Conservation (phyloP, 1,140 invertebrate genomes). For the Diachasma alloeum region DNA sequence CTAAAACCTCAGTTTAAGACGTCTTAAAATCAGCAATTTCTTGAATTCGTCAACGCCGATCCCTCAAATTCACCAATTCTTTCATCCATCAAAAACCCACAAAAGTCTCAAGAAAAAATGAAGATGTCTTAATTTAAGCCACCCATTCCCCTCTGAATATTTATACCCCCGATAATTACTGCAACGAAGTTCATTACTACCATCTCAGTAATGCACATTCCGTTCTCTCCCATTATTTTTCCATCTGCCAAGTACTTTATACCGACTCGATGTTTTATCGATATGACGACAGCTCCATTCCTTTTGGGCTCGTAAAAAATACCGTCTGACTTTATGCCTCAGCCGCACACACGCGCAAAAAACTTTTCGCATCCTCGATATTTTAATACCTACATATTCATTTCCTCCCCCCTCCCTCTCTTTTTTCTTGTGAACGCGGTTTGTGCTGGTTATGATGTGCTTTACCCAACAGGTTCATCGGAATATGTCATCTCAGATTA, state of each 20-base stretch:
- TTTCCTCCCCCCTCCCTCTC: not conserved
- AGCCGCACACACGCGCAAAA: slow-evolving; percentile 23
- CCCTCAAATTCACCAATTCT: too few species aligned
- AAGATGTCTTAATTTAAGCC: too few species aligned
- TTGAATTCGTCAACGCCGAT: too few species aligned
- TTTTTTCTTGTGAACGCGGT: not conserved
- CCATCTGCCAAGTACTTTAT: slow-evolving; percentile 13
- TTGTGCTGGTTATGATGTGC: not conserved
- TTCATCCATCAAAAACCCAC: too few species aligned
- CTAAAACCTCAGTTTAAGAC: too few species aligned
- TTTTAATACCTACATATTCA: not conserved
- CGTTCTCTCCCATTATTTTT: not conserved
- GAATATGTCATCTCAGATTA: not conserved
- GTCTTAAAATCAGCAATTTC: too few species aligned
- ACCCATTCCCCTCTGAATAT: too few species aligned
- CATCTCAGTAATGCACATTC: too few species aligned
- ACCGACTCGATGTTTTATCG: slow-evolving; percentile 29
- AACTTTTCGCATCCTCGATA: slow-evolving; percentile 2
- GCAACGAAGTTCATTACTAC: too few species aligned
- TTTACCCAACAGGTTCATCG: slow-evolving; percentile 22
- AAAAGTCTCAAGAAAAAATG: too few species aligned
- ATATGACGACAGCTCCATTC: slow-evolving; percentile 33
- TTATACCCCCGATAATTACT: too few species aligned
- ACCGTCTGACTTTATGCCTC: slow-evolving; percentile 16
- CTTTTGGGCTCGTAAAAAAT: slow-evolving; percentile 23